Percentiles rank a stretch among this genome's conserved stretches.
Conservation (phyloP, 2,113 vertebrate genomes). For the Cichladusa arquata region DNA sequence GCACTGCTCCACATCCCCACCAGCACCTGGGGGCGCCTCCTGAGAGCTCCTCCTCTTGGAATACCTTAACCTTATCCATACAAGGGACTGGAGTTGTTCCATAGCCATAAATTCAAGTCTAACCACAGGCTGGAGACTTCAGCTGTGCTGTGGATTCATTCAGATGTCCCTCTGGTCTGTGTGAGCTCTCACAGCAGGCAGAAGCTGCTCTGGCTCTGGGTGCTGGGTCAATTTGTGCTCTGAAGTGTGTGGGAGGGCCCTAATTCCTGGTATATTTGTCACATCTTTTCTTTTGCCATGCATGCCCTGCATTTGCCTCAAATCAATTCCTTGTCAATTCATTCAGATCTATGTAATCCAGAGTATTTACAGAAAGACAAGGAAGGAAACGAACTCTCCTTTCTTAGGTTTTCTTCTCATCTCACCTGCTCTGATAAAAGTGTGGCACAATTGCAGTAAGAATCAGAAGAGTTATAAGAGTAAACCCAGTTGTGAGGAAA, state of each 20-base stretch:
- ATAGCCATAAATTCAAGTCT: background rate
- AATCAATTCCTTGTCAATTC: background rate
- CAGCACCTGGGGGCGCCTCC: background rate
- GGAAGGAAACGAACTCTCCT: background rate
- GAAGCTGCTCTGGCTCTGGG: background rate
- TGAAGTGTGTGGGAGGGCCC: background rate
- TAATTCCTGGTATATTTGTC: background rate
- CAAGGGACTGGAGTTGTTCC: background rate
- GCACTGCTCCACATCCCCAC: background rate
- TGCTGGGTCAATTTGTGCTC: background rate
- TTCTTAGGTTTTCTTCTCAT: background rate
- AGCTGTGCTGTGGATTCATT: background rate
- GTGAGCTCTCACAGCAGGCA: background rate
- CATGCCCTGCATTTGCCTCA: background rate
- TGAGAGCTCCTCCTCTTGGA: background rate
- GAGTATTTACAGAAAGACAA: background rate
- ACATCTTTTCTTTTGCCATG: background rate
- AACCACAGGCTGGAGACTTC: background rate
- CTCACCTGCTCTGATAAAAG: background rate
- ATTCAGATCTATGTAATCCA: background rate
- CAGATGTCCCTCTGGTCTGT: background rate
- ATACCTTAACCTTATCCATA: accelerated
- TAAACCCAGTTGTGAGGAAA: background rate
- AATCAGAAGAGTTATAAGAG: background rate
- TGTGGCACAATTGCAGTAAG: background rate